Evolutionary conservation across 2,888 invertebrate genomes (phyloP).

Genomic region (Drosophila vallismaia): DNA sequence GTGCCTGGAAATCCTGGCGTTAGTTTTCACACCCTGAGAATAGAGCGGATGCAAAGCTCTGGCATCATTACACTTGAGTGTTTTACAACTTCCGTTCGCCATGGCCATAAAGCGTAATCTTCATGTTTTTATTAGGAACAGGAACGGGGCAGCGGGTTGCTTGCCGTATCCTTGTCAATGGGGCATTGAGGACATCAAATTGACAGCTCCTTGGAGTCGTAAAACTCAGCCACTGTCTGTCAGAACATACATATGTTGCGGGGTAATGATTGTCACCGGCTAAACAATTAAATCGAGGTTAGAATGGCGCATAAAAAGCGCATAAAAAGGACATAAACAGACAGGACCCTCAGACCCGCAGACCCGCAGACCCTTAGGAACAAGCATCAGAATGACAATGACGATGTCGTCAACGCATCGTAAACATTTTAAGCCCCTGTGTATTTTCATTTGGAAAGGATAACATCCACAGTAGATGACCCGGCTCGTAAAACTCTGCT

Average conservation of each 20-base stretch:
- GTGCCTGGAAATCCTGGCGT: constrained; percentile 46
- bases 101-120: constrained; percentile 75
- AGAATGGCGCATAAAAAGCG: constrained; percentile 83
- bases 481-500: constrained; percentile 75
- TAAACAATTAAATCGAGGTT: constrained; percentile 85
- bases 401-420: constrained; percentile 76
- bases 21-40: constrained; percentile 70
- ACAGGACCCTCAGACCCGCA: constrained; percentile 7
- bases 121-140: constrained; percentile 75
- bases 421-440: constrained; percentile 81
- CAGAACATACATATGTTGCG: constrained; percentile 60
- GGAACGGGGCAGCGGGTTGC: constrained; percentile 9
- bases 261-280: constrained; percentile 84
- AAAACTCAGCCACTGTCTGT: constrained; percentile 52
- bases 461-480: constrained; percentile 54
- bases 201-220: constrained; percentile 76
- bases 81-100: constrained; percentile 82
- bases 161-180: constrained; percentile 65
- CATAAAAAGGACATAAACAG: constrained; percentile 83
- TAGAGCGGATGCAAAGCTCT: constrained; percentile 47
- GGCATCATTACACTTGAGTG: constrained; percentile 79
- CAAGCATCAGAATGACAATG: constrained; percentile 45
- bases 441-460: constrained; percentile 79
- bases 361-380: constrained; percentile 8
- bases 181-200: constrained; percentile 74